Evolutionary conservation across 2,888 invertebrate genomes (phyloP).

Genomic region (Eilema griseolum): DNA sequence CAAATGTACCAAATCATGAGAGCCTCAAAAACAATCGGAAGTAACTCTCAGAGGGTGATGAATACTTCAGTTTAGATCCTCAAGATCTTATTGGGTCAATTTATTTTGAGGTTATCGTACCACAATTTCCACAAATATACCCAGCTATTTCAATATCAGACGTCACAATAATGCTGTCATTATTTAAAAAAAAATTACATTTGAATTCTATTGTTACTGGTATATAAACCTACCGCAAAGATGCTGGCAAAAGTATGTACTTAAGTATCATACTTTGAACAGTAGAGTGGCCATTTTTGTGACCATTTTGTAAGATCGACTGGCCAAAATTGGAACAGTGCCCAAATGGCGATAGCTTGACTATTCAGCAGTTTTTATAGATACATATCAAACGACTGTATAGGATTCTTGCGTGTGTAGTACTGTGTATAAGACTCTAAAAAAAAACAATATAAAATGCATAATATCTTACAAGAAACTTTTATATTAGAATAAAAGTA

Average conservation of each 20-base stretch:
- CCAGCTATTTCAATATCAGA: neutral
- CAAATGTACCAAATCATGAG: too few species aligned
- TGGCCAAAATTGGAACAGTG: slow-evolving; percentile 21
- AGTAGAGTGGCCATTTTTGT: slow-evolving; percentile 15
- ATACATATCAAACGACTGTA: neutral
- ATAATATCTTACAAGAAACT: neutral
- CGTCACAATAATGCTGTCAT: neutral
- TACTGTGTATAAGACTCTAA: neutral
- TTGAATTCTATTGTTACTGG: neutral
- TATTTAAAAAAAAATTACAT: neutral
- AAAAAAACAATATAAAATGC: neutral
- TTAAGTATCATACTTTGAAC: slow-evolving; percentile 16
- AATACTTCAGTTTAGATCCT: neutral
- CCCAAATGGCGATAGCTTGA: slow-evolving; percentile 16
- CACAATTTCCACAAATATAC: neutral
- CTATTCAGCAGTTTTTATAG: slow-evolving; percentile 9
- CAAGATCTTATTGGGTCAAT: neutral
- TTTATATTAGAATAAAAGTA: neutral
- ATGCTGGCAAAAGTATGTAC: slow-evolving; percentile 1
- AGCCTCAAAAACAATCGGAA: too few species aligned
- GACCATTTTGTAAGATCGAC: slow-evolving; percentile 22
- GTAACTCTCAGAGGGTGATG: too few species aligned
- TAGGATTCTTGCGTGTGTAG: neutral
- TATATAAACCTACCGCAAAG: neutral
- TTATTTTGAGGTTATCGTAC: too few species aligned